Evolutionary conservation across 1,140 invertebrate species (phyloP), one percentile per base, ranked within the genome.

Genomic region (Orius laevigatus): DNA sequence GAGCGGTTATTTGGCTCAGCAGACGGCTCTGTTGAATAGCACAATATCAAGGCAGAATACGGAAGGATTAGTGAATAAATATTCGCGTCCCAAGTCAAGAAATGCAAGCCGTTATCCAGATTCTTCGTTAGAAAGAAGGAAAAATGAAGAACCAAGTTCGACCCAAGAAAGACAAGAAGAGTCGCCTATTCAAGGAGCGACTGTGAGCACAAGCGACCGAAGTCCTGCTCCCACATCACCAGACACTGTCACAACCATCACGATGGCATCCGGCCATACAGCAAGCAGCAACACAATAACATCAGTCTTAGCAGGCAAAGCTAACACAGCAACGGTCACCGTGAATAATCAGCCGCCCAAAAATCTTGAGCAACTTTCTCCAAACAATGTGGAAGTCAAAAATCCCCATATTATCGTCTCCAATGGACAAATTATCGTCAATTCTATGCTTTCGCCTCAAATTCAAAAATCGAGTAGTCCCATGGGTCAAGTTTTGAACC

Each of bases 1-100:
- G 0, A 87, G 78, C 59, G 86, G 82, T 3, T 91, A 89, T 66
- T 64, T 91, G 47, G 81, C 84, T 4, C 84, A 88, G 58, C 85
- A 88, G 59, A 88, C 84, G 1, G 81, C 81, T 19, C 59, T 88
- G 49, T 58, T 90, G 19, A 86, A 89, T 55, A 86, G 76, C 59
- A 84, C 83, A 8, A 87, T 87, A 62, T 80, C 79, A 15, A 69
- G 78, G 55, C 79, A 82, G 64, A 78, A 78, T 3, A 62, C 66
- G 14, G 64, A 65, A 16, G 67, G 65, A 54, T 68, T 66, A 58
- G 53, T 68, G 41, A 54, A 58, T 31, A 49, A 58, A 50, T 50
- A 32, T 32, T 3, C 45, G 16, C 38, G 46, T 6, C 46, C 50
- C 12, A 48, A 48, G 20, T 52, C 15, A 18, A 41, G 46, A 31